Evolutionary conservation across 1,140 invertebrate species (phyloP), one percentile per base, ranked within the genome.

Genomic region (Coelopa frigida): DNA sequence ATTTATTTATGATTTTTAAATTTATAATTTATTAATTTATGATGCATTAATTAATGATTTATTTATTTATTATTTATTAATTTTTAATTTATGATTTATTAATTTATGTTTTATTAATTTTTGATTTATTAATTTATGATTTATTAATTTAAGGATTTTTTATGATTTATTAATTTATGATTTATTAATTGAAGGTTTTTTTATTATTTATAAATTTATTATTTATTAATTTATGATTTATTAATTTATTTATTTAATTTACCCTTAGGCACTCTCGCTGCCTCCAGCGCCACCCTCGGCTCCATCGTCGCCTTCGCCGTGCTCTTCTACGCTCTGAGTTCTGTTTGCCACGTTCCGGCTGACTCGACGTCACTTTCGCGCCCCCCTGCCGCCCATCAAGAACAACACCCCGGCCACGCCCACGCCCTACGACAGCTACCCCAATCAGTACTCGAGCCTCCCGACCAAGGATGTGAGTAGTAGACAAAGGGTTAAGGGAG

Each of bases 381-480:
- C 49, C 8, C 48, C 43, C 3, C 52, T 59, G 36, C 51, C 60
- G 48, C 51, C 53, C 1, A 48, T 66, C 48, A 72, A 42, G 23
- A 67, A 65, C 32, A 67, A 55, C 1, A 64, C 63, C 4, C n/a
- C n/a, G n/a, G 63, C 63, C 12, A 58, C 55, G 11, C 82, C 79
- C 38, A 80, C 77, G 35, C 85, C 86, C 62, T 89, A 89, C 55
- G 86, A 87, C 41, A 80, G 80, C 1, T 86, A 85, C 57, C 84
- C 84, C 55, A 89, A 89, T 65, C 82, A 84, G 47, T 89, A 89
- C 59, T 84, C 87, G 32, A 81, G 83, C n/a, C 79, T 89, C 23
- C 85, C 83, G 1, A 70, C 85, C 40, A 85, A 84, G 58, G 82
- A 84, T 65, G 78, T 82, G 50, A 75, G 73, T 56, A n/a, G n/a